Evolutionary conservation across 2,888 invertebrate species (phyloP), one percentile per base, ranked within the genome.

Genomic region (Meganola albula): DNA sequence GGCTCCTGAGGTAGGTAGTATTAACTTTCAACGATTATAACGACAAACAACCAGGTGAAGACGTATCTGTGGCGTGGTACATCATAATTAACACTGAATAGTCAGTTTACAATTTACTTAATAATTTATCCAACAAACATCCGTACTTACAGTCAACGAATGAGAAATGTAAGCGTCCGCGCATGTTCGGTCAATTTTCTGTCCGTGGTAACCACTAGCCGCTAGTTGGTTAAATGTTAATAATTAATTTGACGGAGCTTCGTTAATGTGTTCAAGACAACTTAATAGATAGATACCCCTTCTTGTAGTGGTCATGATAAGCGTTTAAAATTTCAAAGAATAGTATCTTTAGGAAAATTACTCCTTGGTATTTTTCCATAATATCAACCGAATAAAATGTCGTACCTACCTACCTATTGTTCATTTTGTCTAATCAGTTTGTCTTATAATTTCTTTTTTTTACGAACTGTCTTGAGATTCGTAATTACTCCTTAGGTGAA

Each of bases 221-320:
- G 72, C 72, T 70, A 70, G 75, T 75, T 72, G 69, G 66, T 68
- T 66, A 66, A 65, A 65, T 70, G 72, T 62, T 52, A 64, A 67
- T 74, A 76, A 77, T 77, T 79, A 77, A 77, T 75, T 74, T 68
- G 54, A 70, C 70, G 53, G 57, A 68, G 66, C 66, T 68, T 70
- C 64, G 61, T 70, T 70, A 59, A 59, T 62, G 57, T 55, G 54
- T 48, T 47, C 47, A 37, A 56, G 59, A 63, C 65, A 63, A 46
- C 58, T 68, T 65, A 68, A 68, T 65, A 66, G n/a, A n/a, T n/a
- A n/a, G n/a, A 61, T 55, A 58, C 52, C 43, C 62, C 52, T 53
- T 44, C 37, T 43, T 33, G 33, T 39, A 30, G 40, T 41, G 27
- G 23, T 32, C 30, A 37, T 37, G 37, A n/a, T n/a, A n/a, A n/a